These are phyloP conservation scores for Zalophus californianus DNA, from an alignment of 2,797 vertebrate species.

Conservation along the genomic window DNA sequence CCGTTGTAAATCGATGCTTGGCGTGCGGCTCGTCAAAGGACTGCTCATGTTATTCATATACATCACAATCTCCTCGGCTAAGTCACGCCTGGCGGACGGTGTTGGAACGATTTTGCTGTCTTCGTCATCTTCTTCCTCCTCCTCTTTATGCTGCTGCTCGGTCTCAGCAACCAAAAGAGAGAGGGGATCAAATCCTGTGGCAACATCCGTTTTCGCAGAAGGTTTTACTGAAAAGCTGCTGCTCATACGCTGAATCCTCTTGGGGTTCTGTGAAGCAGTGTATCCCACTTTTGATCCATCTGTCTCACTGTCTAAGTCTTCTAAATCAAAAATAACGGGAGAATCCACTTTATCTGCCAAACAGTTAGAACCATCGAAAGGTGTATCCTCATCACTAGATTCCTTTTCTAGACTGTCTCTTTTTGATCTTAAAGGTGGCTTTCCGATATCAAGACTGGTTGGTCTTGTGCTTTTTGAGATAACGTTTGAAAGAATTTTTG, in stretches of 20 bases:
- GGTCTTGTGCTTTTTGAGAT: slow-evolving; percentile 91
- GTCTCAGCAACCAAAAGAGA: slow-evolving; percentile 92
- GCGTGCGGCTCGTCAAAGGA: slow-evolving; percentile 92
- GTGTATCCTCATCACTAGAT: slow-evolving; percentile 93
- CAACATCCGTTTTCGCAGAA: slow-evolving; percentile 91
- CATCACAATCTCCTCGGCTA: slow-evolving; percentile 95
- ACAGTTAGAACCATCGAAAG: slow-evolving; percentile 84
- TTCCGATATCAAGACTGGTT: slow-evolving; percentile 89
- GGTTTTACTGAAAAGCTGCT: slow-evolving; percentile 87
- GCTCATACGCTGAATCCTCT: slow-evolving; percentile 85
- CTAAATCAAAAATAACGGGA: slow-evolving; percentile 95
- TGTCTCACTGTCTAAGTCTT: slow-evolving; percentile 93
- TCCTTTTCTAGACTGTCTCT: slow-evolving; percentile 88
- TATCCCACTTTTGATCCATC: slow-evolving; percentile 82
- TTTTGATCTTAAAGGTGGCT: slow-evolving; percentile 85
- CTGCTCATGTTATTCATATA: slow-evolving; percentile 95
- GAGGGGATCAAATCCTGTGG: slow-evolving; percentile 94
- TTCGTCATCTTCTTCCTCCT: slow-evolving; percentile 85
- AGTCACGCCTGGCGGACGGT: slow-evolving; percentile 89
- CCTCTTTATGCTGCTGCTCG: slow-evolving; percentile 81
- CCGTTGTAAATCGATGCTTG: slow-evolving; percentile 91
- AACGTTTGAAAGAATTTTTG: slow-evolving; percentile 87
- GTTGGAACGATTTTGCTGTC: slow-evolving; percentile 87
- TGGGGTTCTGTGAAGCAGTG: slow-evolving; percentile 80
- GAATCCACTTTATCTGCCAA: slow-evolving; percentile 89